Percentiles rank a stretch among this genome's conserved stretches.
Evolutionary conservation across 2,113 vertebrate species (phyloP).

Genomic region (Hiodon alosoides): DNA sequence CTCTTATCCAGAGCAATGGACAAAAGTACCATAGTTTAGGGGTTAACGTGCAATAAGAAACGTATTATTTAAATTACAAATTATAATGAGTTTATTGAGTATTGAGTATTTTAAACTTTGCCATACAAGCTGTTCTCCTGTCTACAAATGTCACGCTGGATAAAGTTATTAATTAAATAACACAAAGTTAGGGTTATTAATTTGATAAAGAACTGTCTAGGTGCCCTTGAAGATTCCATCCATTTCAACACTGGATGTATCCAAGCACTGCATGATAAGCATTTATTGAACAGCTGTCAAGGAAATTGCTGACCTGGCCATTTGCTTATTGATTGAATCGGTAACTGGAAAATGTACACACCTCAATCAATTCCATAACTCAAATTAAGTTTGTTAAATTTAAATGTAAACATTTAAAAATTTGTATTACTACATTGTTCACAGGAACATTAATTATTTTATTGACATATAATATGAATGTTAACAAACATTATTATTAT

Average conservation of each 20-base stretch:
- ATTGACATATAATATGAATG: no score
- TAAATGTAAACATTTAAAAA: background rate
- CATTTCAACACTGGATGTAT: background rate
- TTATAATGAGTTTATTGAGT: no score
- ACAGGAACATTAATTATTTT: no score
- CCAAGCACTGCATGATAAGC: background rate
- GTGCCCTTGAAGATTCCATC: background rate
- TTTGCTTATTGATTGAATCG: background rate
- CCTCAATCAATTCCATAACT: background rate
- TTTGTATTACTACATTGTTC: background rate
- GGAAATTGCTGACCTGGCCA: constrained; percentile 4
- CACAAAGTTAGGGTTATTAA: background rate
- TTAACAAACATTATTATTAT: no score
- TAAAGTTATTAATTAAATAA: background rate
- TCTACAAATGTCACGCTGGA: no score
- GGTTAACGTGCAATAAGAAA: no score
- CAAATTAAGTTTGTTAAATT: background rate
- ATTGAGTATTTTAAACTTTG: no score
- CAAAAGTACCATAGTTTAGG: no score
- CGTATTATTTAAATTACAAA: no score
- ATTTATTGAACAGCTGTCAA: constrained; percentile 2
- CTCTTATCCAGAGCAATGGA: no score
- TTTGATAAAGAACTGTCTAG: background rate
- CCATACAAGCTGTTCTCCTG: no score
- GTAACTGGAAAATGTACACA: background rate